Base-by-base conservation (phyloP, 2,797 vertebrate species). In the Delichon dasypus region DNA sequence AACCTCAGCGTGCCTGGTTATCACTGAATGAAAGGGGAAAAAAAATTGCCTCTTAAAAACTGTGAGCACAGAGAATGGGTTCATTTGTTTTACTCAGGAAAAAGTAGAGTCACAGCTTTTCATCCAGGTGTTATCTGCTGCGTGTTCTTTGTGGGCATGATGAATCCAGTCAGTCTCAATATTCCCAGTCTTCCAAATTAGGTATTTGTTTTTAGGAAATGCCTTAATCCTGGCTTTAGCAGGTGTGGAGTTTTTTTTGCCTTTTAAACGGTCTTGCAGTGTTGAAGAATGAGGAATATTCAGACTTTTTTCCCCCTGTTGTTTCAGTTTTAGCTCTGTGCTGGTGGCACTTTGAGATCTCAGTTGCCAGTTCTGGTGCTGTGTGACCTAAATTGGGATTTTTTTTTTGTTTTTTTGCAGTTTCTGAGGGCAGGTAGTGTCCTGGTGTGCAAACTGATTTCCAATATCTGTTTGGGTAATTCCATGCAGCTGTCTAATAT, bases 251-350 rank as follows among this genome's bases (percentile, higher is more conserved):
- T 19, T 54, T 17, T 29, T 22, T 55, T 40, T 40, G 1, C 26
- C 27, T 54, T 71, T 44, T 32, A 25, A 40, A 12, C 4, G 13
- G 5, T 20, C 6, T 50, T 42, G 53, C 21, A 15, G 12, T 66
- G 42, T 36, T 57, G 50, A 61, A 75, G 26, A 68, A 45, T 16
- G 23, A 61, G 26, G 36, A 61, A 42, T 42, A 42, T 42, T 42
- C 38, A 21, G 60, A 29, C 30, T 40, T 36, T 42, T 48, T 44
- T 44, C 11, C 5, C 14, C 8, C 23, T 16, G 7, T 32, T 60
- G 7, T 47, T 48, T 57, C 21, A 16, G 0, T 47, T 74, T 72
- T 42, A 62, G 42, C 22, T 64, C 45, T 0, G 0, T 57, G 23
- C 60, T 86, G 68, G 65, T 36, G 19, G 4, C 58, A 5, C 58